Conservation (phyloP, 2,797 vertebrate genomes). For the Odontamblyopus lacepedii region DNA sequence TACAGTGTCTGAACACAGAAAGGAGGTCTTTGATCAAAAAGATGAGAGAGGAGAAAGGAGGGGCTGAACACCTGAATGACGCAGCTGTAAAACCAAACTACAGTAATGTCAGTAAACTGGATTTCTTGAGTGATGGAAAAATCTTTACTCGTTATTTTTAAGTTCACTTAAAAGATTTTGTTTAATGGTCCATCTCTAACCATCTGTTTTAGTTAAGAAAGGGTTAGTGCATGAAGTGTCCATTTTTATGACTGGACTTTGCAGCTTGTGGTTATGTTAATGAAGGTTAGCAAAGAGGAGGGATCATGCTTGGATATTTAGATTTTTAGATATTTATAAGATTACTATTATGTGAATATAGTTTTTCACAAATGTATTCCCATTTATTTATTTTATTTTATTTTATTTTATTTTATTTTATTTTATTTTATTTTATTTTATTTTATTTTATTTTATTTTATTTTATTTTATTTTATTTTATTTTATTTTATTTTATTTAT, state of each 20-base stretch:
- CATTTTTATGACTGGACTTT: constrained; percentile 47
- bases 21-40: constrained; percentile 25
- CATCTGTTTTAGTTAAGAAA: constrained; percentile 37
- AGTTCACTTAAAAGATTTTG: constrained; percentile 44
- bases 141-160: constrained; percentile 44
- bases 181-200: constrained; percentile 39
- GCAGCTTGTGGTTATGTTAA: constrained; percentile 9
- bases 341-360: no score
- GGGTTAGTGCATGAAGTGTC: constrained; percentile 20
- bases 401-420: no score
- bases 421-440: no score
- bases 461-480: no score
- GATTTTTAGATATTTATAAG: no score
- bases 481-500: no score
- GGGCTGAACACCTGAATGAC: not conserved
- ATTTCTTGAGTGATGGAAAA: constrained; percentile 35
- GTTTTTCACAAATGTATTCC: no score
- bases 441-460: no score
- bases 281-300: constrained; percentile 46
- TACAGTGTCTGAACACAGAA: constrained; percentile 4
- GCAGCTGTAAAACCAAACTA: constrained; percentile 17
- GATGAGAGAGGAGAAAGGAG: constrained; percentile 14
- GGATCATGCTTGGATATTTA: not conserved
- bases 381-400: no score
- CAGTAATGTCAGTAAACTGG: constrained; percentile 13